phyloP scores from a whole-genome alignment of 2,888 invertebrate species.

The Leuctra nigra region DNA sequence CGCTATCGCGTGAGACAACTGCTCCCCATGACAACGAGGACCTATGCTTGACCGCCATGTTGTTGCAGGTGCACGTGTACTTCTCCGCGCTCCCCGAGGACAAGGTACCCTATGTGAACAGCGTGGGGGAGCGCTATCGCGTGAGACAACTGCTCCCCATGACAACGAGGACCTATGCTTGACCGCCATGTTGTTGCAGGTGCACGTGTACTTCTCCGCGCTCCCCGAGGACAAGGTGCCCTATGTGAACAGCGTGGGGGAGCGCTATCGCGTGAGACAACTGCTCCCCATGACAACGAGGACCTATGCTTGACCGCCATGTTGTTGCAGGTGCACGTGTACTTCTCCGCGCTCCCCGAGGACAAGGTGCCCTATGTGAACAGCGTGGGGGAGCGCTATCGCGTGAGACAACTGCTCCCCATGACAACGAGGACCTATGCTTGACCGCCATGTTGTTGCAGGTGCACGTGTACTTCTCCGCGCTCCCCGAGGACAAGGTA shows the following conservation, averaged over 20 bases:
- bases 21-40: slow-evolving; percentile 93
- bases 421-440: slow-evolving; percentile 97
- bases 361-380: slow-evolving; percentile 98
- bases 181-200: slow-evolving; percentile 67
- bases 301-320: too few relatives aligned
- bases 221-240: slow-evolving; percentile 97
- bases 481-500: slow-evolving; percentile 93
- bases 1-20: slow-evolving; percentile 91
- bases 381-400: slow-evolving; percentile 88
- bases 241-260: slow-evolving; percentile 92
- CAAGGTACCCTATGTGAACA: slow-evolving; percentile 96
- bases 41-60: too few relatives aligned
- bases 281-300: slow-evolving; percentile 93
- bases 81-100: slow-evolving; percentile 95
- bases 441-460: too few relatives aligned
- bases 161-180: slow-evolving; percentile 98
- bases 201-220: slow-evolving; percentile 93
- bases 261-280: slow-evolving; percentile 89
- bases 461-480: slow-evolving; percentile 97
- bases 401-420: slow-evolving; percentile 88
- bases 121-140: slow-evolving; percentile 88
- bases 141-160: slow-evolving; percentile 90
- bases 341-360: slow-evolving; percentile 92
- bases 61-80: slow-evolving; percentile 86
- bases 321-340: slow-evolving; percentile 82